Percentiles rank a stretch among this genome's conserved stretches.
phyloP scores from a whole-genome alignment of 1,140 invertebrate genomes.

The Tetragonula clypearis region DNA sequence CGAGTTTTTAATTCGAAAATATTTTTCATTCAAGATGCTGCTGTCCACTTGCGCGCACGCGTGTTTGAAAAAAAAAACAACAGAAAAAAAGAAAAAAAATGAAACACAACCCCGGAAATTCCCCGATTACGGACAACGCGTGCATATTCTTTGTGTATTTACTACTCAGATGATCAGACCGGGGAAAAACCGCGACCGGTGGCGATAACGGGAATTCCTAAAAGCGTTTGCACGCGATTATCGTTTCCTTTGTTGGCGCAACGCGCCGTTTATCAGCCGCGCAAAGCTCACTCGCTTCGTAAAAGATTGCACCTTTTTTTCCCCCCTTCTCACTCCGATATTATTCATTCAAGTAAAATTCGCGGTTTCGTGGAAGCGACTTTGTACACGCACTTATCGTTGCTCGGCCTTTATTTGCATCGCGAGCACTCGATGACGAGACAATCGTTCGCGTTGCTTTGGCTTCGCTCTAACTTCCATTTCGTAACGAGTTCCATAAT shows the following conservation, averaged over 20 bases:
- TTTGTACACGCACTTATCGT: not conserved
- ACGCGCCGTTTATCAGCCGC: not conserved
- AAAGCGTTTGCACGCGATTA: not conserved
- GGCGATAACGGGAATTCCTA: slow-evolving; percentile 19
- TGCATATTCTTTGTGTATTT: not conserved
- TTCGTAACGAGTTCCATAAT: not conserved
- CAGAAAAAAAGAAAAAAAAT: not conserved
- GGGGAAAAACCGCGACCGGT: too few relatives aligned
- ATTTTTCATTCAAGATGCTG: not conserved
- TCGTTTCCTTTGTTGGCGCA: slow-evolving; percentile 15
- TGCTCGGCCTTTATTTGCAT: not conserved
- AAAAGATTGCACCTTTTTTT: not conserved
- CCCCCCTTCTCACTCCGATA: not conserved
- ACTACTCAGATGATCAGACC: too few relatives aligned
- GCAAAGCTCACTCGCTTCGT: not conserved
- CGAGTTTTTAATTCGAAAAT: not conserved
- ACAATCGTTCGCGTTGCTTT: not conserved
- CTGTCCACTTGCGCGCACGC: too few relatives aligned
- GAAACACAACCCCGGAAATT: not conserved
- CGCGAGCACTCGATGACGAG: not conserved
- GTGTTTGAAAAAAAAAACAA: too few relatives aligned
- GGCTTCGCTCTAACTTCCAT: not conserved
- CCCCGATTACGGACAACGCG: not conserved
- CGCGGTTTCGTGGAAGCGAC: not conserved
- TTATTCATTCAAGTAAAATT: slow-evolving; percentile 10